Base-by-base conservation (phyloP, 1,140 invertebrate genomes). In the Linepithema humile region DNA sequence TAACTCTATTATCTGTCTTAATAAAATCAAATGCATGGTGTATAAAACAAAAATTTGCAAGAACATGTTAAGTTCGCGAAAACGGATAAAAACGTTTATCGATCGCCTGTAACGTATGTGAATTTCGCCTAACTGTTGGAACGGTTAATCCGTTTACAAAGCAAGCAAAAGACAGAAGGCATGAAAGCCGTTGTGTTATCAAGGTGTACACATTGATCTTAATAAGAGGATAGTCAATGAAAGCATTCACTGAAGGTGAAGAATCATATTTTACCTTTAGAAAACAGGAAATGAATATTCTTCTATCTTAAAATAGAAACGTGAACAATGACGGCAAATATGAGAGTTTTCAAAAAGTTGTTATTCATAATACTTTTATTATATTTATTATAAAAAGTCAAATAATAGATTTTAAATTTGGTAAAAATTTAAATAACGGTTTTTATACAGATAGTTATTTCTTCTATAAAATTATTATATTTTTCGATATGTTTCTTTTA, bases 121-220 rank as follows among this genome's bases (percentile, higher is more conserved):
- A 77, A 77, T 77, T 43, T 50, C 17, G 15, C 5, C 53, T 67
- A 77, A 67, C 62, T 65, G 60, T 67, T 23, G 23, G 43, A 77
- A 12, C 12, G 48, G 29, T 20, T 65, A 77, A 77, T 67, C 59
- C 60, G 48, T 26, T 43, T 43, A 20, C 60, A 50, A 38, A 67
- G 48, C 1, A 55, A 70, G 38, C 26, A 45, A 48, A 85, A n/a
- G 15, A 32, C n/a, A 20, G 23, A 57, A 12, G 43, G 23, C 17
- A 0, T 45, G 17, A 57, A 64, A 72, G 32, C 6, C 48, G 59
- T 50, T 40, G 43, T 53, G 59, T 50, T 40, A 50, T 15, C 35
- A 40, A 29, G 17, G 35, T 38, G 50, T 67, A 67, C 32, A 12
- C 17, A 26, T 77, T 65, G 74, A 77, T 77, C n/a, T 77, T 38